Evolutionary conservation across 1,140 invertebrate species (phyloP), one percentile per base, ranked within the genome.

Genomic region (Drosophila pachea): DNA sequence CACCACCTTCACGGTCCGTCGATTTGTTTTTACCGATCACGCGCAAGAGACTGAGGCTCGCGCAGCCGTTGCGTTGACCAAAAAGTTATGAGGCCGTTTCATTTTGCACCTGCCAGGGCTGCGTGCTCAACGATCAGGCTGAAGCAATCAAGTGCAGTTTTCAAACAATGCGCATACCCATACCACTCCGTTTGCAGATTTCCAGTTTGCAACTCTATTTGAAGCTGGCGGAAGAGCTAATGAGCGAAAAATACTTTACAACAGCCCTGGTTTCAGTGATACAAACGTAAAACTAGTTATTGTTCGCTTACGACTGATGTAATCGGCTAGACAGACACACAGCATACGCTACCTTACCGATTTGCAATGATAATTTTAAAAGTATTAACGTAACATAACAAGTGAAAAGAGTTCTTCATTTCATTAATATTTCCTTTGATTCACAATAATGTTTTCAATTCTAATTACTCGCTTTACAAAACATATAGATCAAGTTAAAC

Each of bases 1-100:
- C 81, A 78, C 45, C 81, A 83, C 79, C 78, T 83, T 84, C 79
- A 83, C 79, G 69, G 81, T 81, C 81, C 76, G 76, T 60, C 82
- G 66, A 78, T 76, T 79, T 72, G 73, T 73, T 76, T 68, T 65
- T 73, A 84, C 79, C 82, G 81, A 84, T 84, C 81, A 77, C 73
- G 81, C 73, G 78, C 73, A 76, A 84, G 76, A 81, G 81, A 84
- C 81, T 84, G 70, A 71, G 48, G 52, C 65, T 66, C 59, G 53
- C 68, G 50, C 36, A 61, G 70, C 59, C 50, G 58, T 55, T 58
- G 61, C 69, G 54, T 63, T 69, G 52, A 79, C 76, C 76, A 83
- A 79, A 79, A 86, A 73, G 72, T 73, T 75, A 73, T 68, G 65
- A 68, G 69, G 75, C 78, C 69, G 72, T 74, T 71, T 55, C 56